These are phyloP conservation scores for Congeria kusceri DNA, from an alignment of 2,888 invertebrate species.

Conservation along the genomic window DNA sequence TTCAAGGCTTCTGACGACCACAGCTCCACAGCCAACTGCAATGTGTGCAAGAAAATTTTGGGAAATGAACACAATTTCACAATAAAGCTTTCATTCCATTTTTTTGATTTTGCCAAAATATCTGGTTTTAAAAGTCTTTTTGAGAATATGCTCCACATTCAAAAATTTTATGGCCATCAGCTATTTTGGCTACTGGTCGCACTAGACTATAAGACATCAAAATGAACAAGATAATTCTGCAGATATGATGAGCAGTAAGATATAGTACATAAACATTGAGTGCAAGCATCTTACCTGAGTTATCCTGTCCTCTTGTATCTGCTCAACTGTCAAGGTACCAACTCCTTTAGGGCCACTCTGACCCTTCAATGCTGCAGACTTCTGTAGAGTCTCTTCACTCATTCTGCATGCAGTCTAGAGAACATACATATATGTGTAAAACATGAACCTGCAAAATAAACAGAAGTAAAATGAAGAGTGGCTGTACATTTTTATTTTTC, in stretches of 20 bases:
- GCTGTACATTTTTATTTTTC: too few relatives aligned
- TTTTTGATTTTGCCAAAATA: too few relatives aligned
- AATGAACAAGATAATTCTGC: too few relatives aligned
- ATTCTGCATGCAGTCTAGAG: slow-evolving; percentile 2
- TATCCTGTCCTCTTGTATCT: slow-evolving; percentile 95
- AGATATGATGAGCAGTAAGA: too few relatives aligned
- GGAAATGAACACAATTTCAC: background rate
- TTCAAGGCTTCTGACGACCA: slow-evolving; percentile 94
- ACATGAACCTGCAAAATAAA: too few relatives aligned
- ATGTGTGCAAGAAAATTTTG: slow-evolving; percentile 85
- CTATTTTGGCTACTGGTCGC: too few relatives aligned
- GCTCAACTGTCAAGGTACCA: slow-evolving; percentile 90
- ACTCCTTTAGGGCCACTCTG: slow-evolving; percentile 39
- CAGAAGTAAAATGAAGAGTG: too few relatives aligned
- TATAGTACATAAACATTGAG: too few relatives aligned
- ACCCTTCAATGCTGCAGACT: slow-evolving; percentile 3
- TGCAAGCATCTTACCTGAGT: slow-evolving; percentile 87
- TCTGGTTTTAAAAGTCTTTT: too few relatives aligned
- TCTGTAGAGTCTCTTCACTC: slow-evolving; percentile 24
- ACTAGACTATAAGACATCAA: too few relatives aligned
- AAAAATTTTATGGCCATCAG: too few relatives aligned
- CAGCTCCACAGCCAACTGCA: slow-evolving; percentile 94
- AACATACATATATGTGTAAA: background rate
- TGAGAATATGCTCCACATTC: too few relatives aligned
- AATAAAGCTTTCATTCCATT: background rate